Conservation (phyloP, 2,797 vertebrate species). For the Sebastes taczanowskii region DNA sequence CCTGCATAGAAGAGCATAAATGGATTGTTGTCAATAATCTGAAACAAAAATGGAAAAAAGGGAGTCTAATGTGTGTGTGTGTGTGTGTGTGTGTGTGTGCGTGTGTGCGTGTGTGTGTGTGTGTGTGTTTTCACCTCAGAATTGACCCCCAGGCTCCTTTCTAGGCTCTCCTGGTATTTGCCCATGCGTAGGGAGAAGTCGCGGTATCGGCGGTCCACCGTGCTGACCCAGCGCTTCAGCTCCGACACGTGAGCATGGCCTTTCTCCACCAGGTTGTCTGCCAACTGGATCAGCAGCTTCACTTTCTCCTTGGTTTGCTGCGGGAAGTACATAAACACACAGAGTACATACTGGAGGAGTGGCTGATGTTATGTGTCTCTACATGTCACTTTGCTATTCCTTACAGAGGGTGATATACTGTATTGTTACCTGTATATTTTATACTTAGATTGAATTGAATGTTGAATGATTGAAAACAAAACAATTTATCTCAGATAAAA, state of each 20-base stretch:
- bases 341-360: not conserved
- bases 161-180: conserved; percentile 92
- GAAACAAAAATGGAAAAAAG: not conserved
- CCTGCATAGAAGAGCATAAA: conserved; percentile 70
- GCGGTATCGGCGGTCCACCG: conserved; percentile 93
- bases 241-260: conserved; percentile 94
- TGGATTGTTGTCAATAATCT: not conserved
- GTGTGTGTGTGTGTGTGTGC: too few relatives aligned
- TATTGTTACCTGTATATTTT: not conserved
- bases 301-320: conserved; percentile 99
- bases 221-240: conserved; percentile 96
- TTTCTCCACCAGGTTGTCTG: conserved; percentile 96
- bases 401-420: not conserved
- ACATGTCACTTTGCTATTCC: not conserved
- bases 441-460: not conserved
- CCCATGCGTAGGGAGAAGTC: conserved; percentile 95
- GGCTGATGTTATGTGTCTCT: not conserved
- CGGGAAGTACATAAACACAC: not conserved
- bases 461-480: not conserved
- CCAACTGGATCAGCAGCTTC: conserved; percentile 96
- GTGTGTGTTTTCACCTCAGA: conserved; percentile 83
- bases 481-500: not conserved
- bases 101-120: too few relatives aligned
- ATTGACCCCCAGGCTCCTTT: conserved; percentile 91
- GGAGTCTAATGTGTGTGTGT: not conserved